Conservation (phyloP, 2,797 vertebrate genomes). For the Trachops cirrhosus region DNA sequence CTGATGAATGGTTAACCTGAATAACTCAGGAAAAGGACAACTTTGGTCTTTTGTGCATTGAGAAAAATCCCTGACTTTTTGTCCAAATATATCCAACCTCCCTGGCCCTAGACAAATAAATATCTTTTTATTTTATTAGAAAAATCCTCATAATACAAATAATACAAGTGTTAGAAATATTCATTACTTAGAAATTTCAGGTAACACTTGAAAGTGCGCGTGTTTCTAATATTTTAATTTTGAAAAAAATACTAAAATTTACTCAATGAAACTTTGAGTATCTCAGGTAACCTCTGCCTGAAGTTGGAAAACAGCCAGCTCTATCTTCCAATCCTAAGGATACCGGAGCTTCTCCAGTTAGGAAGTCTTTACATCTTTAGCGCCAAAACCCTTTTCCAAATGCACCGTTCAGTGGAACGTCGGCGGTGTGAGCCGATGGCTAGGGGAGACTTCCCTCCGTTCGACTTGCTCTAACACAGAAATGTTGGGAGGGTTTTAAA, state of each 20-base stretch:
- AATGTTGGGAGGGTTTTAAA: background rate
- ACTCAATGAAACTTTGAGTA: background rate
- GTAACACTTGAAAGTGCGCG: background rate
- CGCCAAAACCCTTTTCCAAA: background rate
- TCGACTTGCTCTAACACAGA: background rate
- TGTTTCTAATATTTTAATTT: background rate
- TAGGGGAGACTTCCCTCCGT: background rate
- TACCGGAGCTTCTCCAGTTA: background rate
- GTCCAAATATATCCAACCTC: background rate
- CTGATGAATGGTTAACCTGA: background rate
- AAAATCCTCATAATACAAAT: background rate
- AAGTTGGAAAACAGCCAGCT: background rate
- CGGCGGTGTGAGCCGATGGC: background rate
- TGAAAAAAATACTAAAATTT: conserved; percentile 1
- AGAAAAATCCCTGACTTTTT: background rate
- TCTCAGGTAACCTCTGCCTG: background rate
- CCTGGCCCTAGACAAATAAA: background rate
- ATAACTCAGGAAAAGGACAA: background rate
- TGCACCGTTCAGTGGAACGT: background rate
- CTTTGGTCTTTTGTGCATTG: background rate
- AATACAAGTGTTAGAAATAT: background rate
- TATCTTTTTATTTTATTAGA: background rate
- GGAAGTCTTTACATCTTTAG: background rate
- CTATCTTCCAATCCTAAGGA: background rate
- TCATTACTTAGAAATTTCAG: background rate